Base-by-base conservation (phyloP, 2,888 invertebrate genomes). In the Apodemia mormo region DNA sequence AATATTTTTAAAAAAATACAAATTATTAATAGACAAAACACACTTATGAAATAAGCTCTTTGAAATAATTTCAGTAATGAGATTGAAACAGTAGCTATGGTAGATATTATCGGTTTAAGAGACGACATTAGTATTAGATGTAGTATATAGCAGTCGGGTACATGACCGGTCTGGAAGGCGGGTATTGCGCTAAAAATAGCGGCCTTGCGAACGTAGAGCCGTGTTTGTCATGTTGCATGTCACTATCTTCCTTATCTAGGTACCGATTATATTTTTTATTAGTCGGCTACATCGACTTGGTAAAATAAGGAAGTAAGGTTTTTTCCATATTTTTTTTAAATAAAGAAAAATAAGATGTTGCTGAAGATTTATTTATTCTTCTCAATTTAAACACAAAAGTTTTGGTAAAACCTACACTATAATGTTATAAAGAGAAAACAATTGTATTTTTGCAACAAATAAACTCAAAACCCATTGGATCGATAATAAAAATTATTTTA, bases 151-250 rank as follows among this genome's bases (percentile, higher is more conserved):
- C 64, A 37, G 37, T 12, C 37, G 37, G 64, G 64, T 64, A 64
- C 64, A 64, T 37, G 64, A 64, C 64, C 64, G 64, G 64, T 2
- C 37, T 33, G 64, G 64, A 64, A 64, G 64, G 64, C 64, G 64
- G 64, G 64, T 64, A 37, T 37, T n/a, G 37, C 37, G 64, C 64
- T 64, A 64, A 64, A 64, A 64, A 64, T 64, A 64, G 61, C 61
- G 64, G 64, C n/a, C 61, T 14, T 14, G 61, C 14, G 33, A 64
- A 37, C 61, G 14, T 64, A 33, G 33, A 14, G 14, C 61, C 61
- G 61, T 64, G 61, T 64, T 64, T 64, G 61, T 37, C 61, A 64
- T 64, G 61, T 37, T 37, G 61, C 14, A 37, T 64, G 61, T 64
- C 61, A 61, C 61, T 64, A 33, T 64, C 33, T 64, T 14, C 61